Evolutionary conservation across 2,888 invertebrate genomes (phyloP), one percentile per base, ranked within the genome.

Genomic region (Pycnomerus fuliginosus): DNA sequence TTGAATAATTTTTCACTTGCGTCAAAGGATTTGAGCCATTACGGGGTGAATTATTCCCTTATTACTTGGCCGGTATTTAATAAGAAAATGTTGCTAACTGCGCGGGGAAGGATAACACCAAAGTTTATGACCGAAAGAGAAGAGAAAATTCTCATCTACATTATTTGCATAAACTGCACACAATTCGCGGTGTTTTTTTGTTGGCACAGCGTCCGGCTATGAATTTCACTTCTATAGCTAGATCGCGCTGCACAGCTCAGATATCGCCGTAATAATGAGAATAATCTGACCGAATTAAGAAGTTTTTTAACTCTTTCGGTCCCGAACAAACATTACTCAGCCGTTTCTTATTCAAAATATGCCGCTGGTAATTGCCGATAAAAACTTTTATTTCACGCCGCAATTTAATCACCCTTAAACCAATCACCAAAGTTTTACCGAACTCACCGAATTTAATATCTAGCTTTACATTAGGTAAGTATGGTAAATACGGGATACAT

Each of bases 101-200:
- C 58, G 62, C 58, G 58, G 53, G 56, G 64, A 63, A 60, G 70
- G 68, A 70, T 71, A 70, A 70, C 67, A 59, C 66, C 64, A 54
- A 62, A 68, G 57, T 70, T 70, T 69, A 69, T 65, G 62, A 59
- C 65, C 62, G 56, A 57, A 55, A 60, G 61, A 65, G 63, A 66
- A 68, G 67, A 67, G 69, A 70, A 71, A 71, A 72, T 71, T 69
- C 70, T 70, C 70, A 71, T 72, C 71, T 70, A 68, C 69, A 70
- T 71, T 71, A 72, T 73, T 73, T 73, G 71, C 72, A 72, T 73
- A 72, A 73, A 73, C 67, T 70, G 69, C 69, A 68, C 64, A 65
- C 65, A 65, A 63, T 58, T 61, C 61, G 60, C 55, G 58, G 58
- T 59, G 60, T 60, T 62, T 64, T n/a, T n/a, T 59, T 60, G 60